These are phyloP conservation scores for Griposia aprilina DNA, from an alignment of 2,888 invertebrate species.

Conservation along the genomic window DNA sequence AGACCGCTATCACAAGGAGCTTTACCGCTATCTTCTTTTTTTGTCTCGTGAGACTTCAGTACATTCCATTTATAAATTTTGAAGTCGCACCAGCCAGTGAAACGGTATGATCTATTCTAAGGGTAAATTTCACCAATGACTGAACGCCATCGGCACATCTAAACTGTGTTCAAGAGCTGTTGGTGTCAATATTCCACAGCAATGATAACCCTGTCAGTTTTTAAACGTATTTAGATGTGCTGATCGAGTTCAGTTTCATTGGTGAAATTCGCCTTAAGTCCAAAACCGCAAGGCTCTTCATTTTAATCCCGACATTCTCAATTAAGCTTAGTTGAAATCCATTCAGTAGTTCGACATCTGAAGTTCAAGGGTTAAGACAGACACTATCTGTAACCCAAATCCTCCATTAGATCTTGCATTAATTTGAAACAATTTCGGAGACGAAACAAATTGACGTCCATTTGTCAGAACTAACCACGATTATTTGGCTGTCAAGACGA, in stretches of 20 bases:
- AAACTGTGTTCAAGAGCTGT: background rate
- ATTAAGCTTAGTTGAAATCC: conserved; percentile 67
- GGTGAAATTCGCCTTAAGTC: background rate
- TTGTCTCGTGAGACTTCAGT: background rate
- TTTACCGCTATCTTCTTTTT: background rate
- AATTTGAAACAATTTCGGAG: conserved; percentile 74
- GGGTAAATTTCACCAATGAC: background rate
- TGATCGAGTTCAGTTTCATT: background rate
- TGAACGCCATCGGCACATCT: background rate
- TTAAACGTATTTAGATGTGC: background rate
- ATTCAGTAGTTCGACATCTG: conserved; percentile 63
- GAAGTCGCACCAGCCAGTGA: background rate
- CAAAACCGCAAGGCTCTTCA: conserved; percentile 15
- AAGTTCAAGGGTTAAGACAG: conserved; percentile 75
- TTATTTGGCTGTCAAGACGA: conserved; percentile 67
- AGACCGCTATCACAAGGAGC: background rate
- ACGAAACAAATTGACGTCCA: conserved; percentile 71
- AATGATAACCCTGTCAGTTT: background rate
- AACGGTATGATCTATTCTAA: conserved; percentile 5
- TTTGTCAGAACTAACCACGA: conserved; percentile 66
- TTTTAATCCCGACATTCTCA: conserved; percentile 47
- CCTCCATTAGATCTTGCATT: conserved; percentile 70
- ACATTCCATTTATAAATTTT: background rate
- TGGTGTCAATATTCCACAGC: background rate
- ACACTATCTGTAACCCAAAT: conserved; percentile 73